Evolutionary conservation across 2,888 invertebrate species (phyloP).

Genomic region (Agriopis leucophaearia): DNA sequence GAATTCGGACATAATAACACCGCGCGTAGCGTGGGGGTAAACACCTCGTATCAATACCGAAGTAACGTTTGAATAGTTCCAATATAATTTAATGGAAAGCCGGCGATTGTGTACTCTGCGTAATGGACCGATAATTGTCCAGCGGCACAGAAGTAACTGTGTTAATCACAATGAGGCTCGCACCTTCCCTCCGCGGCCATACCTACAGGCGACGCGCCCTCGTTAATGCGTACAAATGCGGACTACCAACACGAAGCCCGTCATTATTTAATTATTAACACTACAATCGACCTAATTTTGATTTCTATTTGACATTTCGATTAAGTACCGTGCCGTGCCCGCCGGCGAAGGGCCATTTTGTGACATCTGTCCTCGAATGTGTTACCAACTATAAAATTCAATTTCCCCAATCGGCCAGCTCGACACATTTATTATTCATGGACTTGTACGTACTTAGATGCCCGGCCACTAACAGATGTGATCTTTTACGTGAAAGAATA

Average conservation of each 20-base stretch:
- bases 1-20: slow-evolving; percentile 24
- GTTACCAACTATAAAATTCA: slow-evolving; percentile 86
- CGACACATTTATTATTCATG: slow-evolving; percentile 86
- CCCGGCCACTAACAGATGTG: slow-evolving; percentile 84
- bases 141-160: slow-evolving; percentile 83
- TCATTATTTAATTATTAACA: slow-evolving; percentile 86
- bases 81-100: slow-evolving; percentile 76
- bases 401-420: slow-evolving; percentile 85
- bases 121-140: slow-evolving; percentile 85
- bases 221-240: slow-evolving; percentile 68
- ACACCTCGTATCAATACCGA: slow-evolving; percentile 57
- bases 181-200: slow-evolving; percentile 71
- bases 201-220: slow-evolving; percentile 52
- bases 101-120: slow-evolving; percentile 74
- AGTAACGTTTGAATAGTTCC: slow-evolving; percentile 66
- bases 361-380: slow-evolving; percentile 86
- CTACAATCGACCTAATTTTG: slow-evolving; percentile 86
- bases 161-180: slow-evolving; percentile 81
- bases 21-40: slow-evolving; percentile 34
- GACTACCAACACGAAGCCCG: slow-evolving; percentile 61
- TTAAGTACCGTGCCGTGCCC: slow-evolving; percentile 70
- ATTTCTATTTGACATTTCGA: slow-evolving; percentile 86
- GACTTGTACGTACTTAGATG: slow-evolving; percentile 80
- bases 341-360: slow-evolving; percentile 79
- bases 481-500: slow-evolving; percentile 85